These are phyloP conservation scores for Polydrusus pterygomalis DNA, from an alignment of 2,888 invertebrate species.

Conservation along the genomic window DNA sequence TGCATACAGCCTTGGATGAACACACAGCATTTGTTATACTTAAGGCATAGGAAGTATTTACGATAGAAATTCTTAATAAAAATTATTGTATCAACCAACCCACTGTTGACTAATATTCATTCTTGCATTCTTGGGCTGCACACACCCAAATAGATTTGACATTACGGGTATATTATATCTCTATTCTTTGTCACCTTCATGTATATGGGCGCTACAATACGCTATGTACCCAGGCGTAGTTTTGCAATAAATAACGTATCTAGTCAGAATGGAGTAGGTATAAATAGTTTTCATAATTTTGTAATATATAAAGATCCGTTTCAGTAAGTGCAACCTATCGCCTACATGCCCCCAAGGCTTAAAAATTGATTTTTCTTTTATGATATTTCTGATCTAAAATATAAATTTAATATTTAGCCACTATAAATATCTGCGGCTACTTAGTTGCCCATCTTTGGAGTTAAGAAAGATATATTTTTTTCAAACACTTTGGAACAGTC, in stretches of 20 bases:
- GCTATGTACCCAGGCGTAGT: neutral
- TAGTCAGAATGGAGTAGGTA: no score
- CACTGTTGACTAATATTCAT: conserved; percentile 44
- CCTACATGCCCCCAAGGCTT: no score
- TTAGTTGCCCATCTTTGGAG: no score
- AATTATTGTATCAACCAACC: conserved; percentile 26
- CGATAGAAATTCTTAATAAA: conserved; percentile 31
- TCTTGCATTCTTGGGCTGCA: conserved; percentile 41
- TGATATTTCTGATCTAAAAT: no score
- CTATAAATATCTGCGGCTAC: no score
- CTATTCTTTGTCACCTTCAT: neutral
- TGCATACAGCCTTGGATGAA: neutral
- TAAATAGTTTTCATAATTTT: no score
- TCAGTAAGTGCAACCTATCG: no score
- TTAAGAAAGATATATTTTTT: no score
- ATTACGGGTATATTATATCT: neutral
- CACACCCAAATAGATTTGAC: conserved; percentile 33
- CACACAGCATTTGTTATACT: neutral
- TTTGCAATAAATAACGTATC: neutral
- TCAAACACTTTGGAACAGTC: no score
- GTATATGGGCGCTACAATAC: neutral
- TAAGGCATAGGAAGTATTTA: conserved; percentile 19
- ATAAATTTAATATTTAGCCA: no score
- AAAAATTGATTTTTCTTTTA: no score
- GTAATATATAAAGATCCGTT: no score